phyloP scores from a whole-genome alignment of 2,888 invertebrate genomes.

The Oligia latruncula region DNA sequence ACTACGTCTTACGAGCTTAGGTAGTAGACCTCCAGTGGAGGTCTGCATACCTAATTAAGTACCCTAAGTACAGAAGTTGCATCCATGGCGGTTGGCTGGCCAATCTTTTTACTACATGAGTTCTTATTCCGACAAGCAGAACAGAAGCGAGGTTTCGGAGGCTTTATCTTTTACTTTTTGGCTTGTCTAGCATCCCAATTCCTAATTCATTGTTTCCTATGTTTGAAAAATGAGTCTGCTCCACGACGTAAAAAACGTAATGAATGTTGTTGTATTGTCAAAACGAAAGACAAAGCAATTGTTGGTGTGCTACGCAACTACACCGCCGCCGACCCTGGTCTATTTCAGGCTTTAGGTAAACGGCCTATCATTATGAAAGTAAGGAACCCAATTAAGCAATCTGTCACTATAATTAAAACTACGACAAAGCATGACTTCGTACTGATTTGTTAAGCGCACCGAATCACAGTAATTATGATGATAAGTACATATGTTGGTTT shows the following conservation, averaged over 20 bases:
- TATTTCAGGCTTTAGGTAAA: background rate
- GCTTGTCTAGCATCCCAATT: background rate
- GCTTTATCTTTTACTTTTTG: background rate
- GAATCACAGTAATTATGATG: conserved; percentile 37
- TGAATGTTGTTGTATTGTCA: too few relatives aligned
- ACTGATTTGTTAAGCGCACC: conserved; percentile 32
- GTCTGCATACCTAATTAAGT: background rate
- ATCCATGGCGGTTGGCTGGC: too few relatives aligned
- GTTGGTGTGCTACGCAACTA: too few relatives aligned
- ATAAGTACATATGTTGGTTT: conserved; percentile 23
- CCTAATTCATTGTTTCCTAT: background rate
- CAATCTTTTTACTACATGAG: background rate
- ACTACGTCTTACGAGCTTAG: too few relatives aligned
- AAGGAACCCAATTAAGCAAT: conserved; percentile 31
- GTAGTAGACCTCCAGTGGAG: background rate
- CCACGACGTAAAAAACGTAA: too few relatives aligned
- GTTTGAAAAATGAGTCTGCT: too few relatives aligned
- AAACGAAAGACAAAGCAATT: too few relatives aligned
- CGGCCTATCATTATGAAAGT: background rate
- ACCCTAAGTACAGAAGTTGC: background rate
- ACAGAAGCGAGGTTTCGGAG: background rate
- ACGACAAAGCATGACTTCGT: conserved; percentile 16
- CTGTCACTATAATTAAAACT: conserved; percentile 9
- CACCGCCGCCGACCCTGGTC: background rate
- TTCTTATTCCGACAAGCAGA: background rate